These are phyloP conservation scores for Mycetomoellerius zeteki DNA, from an alignment of 1,140 invertebrate genomes.

Conservation along the genomic window DNA sequence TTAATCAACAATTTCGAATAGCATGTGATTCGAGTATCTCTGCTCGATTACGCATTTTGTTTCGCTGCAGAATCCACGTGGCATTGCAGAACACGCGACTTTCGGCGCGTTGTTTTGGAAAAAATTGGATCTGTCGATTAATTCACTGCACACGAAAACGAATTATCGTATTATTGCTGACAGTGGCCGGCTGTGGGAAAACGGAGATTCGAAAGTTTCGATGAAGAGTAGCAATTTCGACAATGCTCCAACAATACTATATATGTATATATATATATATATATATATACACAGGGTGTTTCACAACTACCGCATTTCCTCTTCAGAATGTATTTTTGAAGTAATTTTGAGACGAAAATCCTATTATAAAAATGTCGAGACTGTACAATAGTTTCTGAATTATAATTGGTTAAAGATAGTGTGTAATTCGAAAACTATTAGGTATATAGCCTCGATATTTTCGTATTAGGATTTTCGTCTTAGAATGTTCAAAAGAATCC, in stretches of 20 bases:
- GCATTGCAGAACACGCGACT: constrained; percentile 64
- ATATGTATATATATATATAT: background rate
- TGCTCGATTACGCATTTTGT: constrained; percentile 68
- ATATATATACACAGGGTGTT: too few species aligned
- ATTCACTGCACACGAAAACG: constrained; percentile 66
- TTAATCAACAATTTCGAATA: background rate
- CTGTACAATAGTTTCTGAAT: too few species aligned
- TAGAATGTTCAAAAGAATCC: too few species aligned
- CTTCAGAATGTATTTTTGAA: too few species aligned
- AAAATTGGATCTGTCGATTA: constrained; percentile 73
- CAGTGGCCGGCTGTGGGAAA: background rate
- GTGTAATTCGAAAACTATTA: too few species aligned
- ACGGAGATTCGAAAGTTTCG: background rate
- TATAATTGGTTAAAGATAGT: too few species aligned
- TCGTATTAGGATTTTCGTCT: too few species aligned
- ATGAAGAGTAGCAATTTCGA: constrained; percentile 38
- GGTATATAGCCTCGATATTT: too few species aligned
- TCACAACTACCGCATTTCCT: too few species aligned
- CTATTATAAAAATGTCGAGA: too few species aligned
- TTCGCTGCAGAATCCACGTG: constrained; percentile 38
- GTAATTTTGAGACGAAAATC: too few species aligned
- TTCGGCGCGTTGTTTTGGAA: constrained; percentile 72
- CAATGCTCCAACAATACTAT: background rate
- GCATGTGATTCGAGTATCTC: constrained; percentile 15
- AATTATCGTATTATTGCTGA: constrained; percentile 70